A percentile compares a stretch with the other conserved stretches of the same genome.
phyloP scores from a whole-genome alignment of 1,140 invertebrate genomes.

The Drosophila melanica region DNA sequence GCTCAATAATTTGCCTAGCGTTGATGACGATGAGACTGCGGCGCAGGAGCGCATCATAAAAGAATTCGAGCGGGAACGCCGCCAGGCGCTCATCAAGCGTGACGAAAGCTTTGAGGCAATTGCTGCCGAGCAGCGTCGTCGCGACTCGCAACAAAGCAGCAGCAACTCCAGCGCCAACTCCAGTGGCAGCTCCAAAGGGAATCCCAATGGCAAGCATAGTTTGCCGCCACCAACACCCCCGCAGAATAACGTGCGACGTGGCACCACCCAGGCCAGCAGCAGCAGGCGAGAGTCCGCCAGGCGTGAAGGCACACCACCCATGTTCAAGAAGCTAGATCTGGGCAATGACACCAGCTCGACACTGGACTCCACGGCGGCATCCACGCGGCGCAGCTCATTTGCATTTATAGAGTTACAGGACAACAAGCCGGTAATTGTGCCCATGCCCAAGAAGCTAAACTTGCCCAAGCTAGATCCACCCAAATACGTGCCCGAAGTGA shows the following conservation, averaged over 20 bases:
- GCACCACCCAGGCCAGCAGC: slow-evolving; percentile 57
- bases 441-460: slow-evolving; percentile 75
- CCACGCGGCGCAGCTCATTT: slow-evolving; percentile 78
- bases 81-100: slow-evolving; percentile 67
- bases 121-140: slow-evolving; percentile 59
- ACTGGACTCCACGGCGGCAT: slow-evolving; percentile 59
- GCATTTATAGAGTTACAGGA: slow-evolving; percentile 82
- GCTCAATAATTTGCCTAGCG: slow-evolving; percentile 57
- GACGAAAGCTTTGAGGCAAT: slow-evolving; percentile 69
- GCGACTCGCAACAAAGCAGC: slow-evolving; percentile 67
- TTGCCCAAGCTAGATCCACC: slow-evolving; percentile 59
- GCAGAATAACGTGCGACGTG: slow-evolving; percentile 27
- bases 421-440: slow-evolving; percentile 76
- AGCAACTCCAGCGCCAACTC: slow-evolving; percentile 58
- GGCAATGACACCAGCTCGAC: slow-evolving; percentile 45
- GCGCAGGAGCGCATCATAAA: slow-evolving; percentile 64
- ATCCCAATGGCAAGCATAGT: slow-evolving; percentile 49
- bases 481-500: slow-evolving; percentile 53
- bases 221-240: slow-evolving; percentile 58
- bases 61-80: slow-evolving; percentile 72
- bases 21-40: slow-evolving; percentile 45
- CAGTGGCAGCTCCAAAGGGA: slow-evolving; percentile 57
- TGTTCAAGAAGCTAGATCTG: slow-evolving; percentile 74
- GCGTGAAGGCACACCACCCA: slow-evolving; percentile 69
- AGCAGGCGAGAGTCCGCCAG: slow-evolving; percentile 36